Conservation (phyloP, 2,888 invertebrate species). For the Diadegma fenestrale region DNA sequence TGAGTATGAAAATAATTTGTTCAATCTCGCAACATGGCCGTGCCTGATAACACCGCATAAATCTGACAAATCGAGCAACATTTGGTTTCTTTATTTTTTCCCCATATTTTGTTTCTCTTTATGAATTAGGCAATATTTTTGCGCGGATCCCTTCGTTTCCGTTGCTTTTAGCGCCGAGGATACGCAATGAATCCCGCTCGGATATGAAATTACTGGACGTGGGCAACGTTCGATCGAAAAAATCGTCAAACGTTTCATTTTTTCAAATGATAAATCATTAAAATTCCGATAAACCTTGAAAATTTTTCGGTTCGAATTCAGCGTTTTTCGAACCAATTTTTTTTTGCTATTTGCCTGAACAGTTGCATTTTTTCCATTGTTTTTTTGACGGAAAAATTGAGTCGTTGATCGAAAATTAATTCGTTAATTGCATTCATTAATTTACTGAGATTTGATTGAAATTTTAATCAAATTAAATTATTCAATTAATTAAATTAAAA, state of each 20-base stretch:
- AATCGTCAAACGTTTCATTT: conserved; percentile 1
- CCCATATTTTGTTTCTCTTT: conserved; percentile 35
- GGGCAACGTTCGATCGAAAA: conserved; percentile 26
- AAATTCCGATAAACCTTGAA: background rate
- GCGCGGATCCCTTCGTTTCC: conserved; percentile 35
- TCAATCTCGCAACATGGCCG: conserved; percentile 63
- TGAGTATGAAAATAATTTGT: conserved; percentile 69
- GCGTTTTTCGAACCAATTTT: background rate
- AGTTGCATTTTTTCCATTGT: background rate
- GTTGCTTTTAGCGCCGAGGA: conserved; percentile 36
- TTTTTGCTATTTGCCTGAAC: background rate
- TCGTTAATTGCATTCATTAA: too few species aligned
- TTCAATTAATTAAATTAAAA: too few species aligned
- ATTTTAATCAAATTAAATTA: too few species aligned
- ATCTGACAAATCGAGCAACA: conserved; percentile 60
- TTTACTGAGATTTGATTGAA: too few species aligned
- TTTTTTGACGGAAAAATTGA: background rate
- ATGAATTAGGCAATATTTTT: conserved; percentile 67
- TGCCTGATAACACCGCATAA: conserved; percentile 58
- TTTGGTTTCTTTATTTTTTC: conserved; percentile 40
- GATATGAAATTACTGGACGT: background rate
- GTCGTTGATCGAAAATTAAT: too few species aligned
- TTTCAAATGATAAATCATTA: background rate
- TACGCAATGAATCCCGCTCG: conserved; percentile 15
- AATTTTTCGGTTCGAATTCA: background rate